Evolutionary conservation across 2,113 vertebrate genomes (phyloP), one percentile per base, ranked within the genome.

Genomic region (Sinocyclocheilus grahami): DNA sequence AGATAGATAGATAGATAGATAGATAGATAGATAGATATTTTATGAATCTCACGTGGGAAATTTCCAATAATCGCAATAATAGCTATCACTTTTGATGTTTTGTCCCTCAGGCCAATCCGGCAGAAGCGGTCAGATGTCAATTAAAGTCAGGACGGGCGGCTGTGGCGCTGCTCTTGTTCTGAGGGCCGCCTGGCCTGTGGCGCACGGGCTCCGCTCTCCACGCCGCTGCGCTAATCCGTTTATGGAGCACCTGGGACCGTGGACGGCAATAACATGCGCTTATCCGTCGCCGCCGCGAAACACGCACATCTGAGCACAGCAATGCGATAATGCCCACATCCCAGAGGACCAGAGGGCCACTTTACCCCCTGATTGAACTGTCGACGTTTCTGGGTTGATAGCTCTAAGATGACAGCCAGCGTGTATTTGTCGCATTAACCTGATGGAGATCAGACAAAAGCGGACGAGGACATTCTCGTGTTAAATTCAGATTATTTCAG

Each of bases 231-330:
- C 53, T 92, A 93, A 93, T 94, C 91, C 81, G 90, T 93, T 92
- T 90, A 92, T 91, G 79, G 87, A 72, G 90, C 93, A 92, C 92
- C 93, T 92, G 89, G 93, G 87, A 87, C 91, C 83, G 85, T 89
- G 89, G 90, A 84, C 85, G 75, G 79, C 79, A 93, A 89, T 91
- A 92, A 95, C 94, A 93, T 92, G 90, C 91, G 90, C 91, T 88
- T 80, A 86, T 89, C 71, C 77, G 83, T 69, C 63, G 6, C 39
- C 55, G 2, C 46, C 72, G 42, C 46, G 65, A 67, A 75, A 67
- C 53, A n/a, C 9, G 37, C 67, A 46, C 78, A 48, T 86, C 63
- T 62, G 42, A 37, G 82, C 79, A 62, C 46, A 33, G 48, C 80
- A 42, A 85, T 62, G 82, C 86, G 72, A 60, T 69, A 80, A 74